Percentiles rank a stretch among this genome's conserved stretches.
phyloP scores from a whole-genome alignment of 2,888 invertebrate genomes.

The Pheosia tremula region DNA sequence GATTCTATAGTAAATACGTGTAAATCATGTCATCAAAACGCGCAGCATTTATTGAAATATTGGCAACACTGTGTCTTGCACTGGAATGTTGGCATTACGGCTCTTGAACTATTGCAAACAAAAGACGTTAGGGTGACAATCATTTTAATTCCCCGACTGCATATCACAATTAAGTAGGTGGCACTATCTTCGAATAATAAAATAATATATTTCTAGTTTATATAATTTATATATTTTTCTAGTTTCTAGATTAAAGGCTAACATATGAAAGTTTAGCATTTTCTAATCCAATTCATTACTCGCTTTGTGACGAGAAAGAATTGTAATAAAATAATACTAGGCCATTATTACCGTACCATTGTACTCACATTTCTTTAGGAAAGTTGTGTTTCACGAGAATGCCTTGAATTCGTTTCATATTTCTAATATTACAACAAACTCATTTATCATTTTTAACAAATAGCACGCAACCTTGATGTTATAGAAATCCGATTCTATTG shows the following conservation, averaged over 20 bases:
- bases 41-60: too few species aligned
- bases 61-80: too few species aligned
- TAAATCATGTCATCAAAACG: too few species aligned
- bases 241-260: not conserved
- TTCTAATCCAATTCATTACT: constrained; percentile 1
- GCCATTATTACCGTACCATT: constrained; percentile 11
- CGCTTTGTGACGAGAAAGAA: not conserved
- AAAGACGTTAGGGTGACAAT: too few species aligned
- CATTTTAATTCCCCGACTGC: too few species aligned
- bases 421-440: not conserved
- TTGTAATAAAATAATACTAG: constrained; percentile 1
- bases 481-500: not conserved
- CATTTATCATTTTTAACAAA: constrained; percentile 3
- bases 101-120: too few species aligned
- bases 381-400: constrained; percentile 6
- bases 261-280: not conserved
- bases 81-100: too few species aligned
- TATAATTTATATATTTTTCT: too few species aligned
- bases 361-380: constrained; percentile 20
- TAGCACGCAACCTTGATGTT: not conserved
- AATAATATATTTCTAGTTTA: too few species aligned
- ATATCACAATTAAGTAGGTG: too few species aligned
- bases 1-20: too few species aligned
- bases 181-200: too few species aligned
- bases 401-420: not conserved